Conservation (phyloP, 2,113 vertebrate species). For the Collichthys lucidus region DNA sequence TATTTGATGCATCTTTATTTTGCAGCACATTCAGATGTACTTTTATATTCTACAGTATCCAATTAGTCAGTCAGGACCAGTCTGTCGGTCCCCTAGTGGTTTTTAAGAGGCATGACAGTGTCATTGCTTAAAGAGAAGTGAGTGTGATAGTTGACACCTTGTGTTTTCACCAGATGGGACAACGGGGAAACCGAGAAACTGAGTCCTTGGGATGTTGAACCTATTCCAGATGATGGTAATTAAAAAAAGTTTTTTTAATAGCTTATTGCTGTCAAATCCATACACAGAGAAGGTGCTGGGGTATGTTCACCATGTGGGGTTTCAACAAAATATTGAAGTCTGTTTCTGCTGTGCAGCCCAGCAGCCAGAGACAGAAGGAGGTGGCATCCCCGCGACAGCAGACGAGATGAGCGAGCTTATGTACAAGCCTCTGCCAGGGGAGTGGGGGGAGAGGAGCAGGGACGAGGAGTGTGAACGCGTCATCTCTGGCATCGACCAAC, state of each 20-base stretch:
- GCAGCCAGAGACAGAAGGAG: slow-evolving; percentile 90
- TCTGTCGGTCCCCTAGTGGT: slow-evolving; percentile 20
- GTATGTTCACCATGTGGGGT: background rate
- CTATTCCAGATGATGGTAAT: slow-evolving; percentile 93
- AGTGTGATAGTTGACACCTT: background rate
- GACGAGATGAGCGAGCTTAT: slow-evolving; percentile 93
- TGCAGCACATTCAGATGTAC: background rate
- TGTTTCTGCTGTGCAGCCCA: slow-evolving; percentile 79
- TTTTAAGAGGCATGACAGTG: background rate
- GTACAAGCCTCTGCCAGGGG: slow-evolving; percentile 91
- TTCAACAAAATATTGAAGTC: background rate
- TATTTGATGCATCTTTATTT: background rate
- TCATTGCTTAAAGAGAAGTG: background rate
- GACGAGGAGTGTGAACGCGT: slow-evolving; percentile 93
- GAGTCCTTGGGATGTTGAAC: slow-evolving; percentile 97
- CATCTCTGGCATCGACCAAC: slow-evolving; percentile 89
- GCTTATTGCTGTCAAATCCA: background rate
- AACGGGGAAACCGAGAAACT: slow-evolving; percentile 95
- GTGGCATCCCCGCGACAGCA: slow-evolving; percentile 89
- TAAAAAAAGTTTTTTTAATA: background rate
- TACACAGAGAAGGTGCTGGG: background rate
- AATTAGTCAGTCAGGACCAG: background rate
- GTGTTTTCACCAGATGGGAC: slow-evolving; percentile 89
- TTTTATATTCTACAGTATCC: background rate
- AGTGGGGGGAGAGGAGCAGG: slow-evolving; percentile 91